Base-by-base conservation (phyloP, 1,140 invertebrate species). In the Drosophila teissieri region DNA sequence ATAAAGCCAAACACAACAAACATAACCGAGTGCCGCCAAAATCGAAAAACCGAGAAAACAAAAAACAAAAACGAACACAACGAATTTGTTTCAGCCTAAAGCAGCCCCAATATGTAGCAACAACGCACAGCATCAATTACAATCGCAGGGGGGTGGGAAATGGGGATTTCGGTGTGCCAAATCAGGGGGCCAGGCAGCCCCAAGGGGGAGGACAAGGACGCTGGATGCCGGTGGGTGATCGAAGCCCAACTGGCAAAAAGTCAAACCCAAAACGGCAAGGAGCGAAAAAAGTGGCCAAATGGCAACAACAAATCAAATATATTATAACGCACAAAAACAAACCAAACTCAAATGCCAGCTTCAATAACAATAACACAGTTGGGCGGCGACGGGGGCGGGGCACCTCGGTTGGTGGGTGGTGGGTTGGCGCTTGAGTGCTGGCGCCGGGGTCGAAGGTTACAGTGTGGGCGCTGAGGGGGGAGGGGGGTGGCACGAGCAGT, bases 1-100 rank as follows among this genome's bases (percentile, higher is more conserved):
- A 89, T 89, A 89, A 89, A 83, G 85, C 80, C 84, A 67, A 89
- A 89, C 78, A 89, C 78, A 89, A 90, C 84, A 89, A 84, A 78
- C 77, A 76, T 77, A 61, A 73, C 68, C 73, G 46, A 65, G 53
- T 39, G 52, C 24, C 42, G 61, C 44, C 36, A 51, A 63, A 67
- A 70, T 12, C 60, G 27, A 45, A 17, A 57, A 39, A 52, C 46
- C 53, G 46, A 17, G 31, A 49, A 15, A 27, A 19, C 19, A 19
- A 19, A 19, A 19, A 19, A 1, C 19, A 19, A 19, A 19, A 19
- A 19, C 1, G 2, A 48, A 24, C 2, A 14, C n/a, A 48, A 5
- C 14, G 68, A 51, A 37, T 62, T 45, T 12, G 17, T 48, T 48
- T 40, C 36, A 19, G 68, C 68, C 68, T 72, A 72, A 72, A 72